Percentiles rank a stretch among this genome's conserved stretches.
These are phyloP conservation scores for Antheraea assamensis DNA, from an alignment of 2,888 invertebrate species.

Conservation along the genomic window DNA sequence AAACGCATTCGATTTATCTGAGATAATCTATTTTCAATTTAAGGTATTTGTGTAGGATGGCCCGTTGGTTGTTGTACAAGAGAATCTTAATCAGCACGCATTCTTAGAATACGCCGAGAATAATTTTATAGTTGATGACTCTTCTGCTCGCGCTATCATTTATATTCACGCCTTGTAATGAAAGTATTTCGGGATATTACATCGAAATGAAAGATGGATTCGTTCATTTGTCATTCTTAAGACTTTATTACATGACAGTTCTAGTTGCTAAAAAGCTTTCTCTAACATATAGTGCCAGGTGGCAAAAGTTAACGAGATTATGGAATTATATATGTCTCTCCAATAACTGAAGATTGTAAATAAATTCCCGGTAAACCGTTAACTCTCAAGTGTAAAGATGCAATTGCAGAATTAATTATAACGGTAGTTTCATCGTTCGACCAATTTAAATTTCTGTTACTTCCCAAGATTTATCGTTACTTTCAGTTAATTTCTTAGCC, in stretches of 20 bases:
- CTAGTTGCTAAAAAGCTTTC: too few species aligned
- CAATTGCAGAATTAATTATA: too few species aligned
- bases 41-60: constrained; percentile 9
- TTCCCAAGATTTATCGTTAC: too few species aligned
- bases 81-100: neutral
- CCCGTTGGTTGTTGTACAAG: neutral
- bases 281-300: neutral
- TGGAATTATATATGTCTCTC: neutral
- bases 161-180: constrained; percentile 6
- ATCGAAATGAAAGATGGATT: neutral
- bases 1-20: neutral
- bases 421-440: too few species aligned
- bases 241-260: neutral
- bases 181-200: neutral
- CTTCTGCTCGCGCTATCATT: neutral
- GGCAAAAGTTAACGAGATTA: neutral
- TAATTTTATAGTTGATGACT: constrained; percentile 11
- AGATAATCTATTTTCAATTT: neutral
- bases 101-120: constrained; percentile 1
- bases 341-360: too few species aligned
- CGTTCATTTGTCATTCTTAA: neutral
- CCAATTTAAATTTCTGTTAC: too few species aligned
- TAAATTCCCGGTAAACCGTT: too few species aligned
- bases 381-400: too few species aligned
- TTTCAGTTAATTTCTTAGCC: too few species aligned